Conservation (phyloP, 1,140 invertebrate species). For the Amphibalanus amphitrite region DNA sequence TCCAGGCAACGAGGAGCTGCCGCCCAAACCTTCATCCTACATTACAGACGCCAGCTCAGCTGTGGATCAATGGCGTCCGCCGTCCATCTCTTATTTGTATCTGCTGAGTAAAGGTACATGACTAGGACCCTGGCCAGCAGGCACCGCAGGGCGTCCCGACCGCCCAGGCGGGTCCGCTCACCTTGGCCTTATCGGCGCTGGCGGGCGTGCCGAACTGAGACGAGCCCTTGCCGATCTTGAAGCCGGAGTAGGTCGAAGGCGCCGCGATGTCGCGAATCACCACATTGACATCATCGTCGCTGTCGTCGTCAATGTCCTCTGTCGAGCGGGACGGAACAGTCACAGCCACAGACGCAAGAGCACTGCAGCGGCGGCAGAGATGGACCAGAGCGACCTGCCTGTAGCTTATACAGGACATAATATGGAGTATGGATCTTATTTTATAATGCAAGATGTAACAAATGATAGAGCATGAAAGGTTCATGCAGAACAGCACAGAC, state of each 20-base stretch:
- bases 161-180: background rate
- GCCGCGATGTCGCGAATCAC: background rate
- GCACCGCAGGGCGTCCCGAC: background rate
- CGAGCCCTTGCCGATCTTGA: background rate
- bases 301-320: slow-evolving; percentile 4
- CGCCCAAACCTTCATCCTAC: background rate
- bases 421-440: no score
- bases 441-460: no score
- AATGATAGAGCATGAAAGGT: no score
- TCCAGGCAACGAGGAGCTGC: background rate
- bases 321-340: no score
- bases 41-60: background rate
- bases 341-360: no score
- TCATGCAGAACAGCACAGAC: no score
- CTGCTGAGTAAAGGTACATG: background rate
- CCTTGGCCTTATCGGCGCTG: background rate
- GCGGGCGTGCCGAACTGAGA: background rate
- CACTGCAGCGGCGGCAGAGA: no score
- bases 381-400: no score
- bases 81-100: background rate
- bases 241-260: background rate
- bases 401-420: no score
- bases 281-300: background rate
- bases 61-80: background rate
- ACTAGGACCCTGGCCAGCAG: background rate